Evolutionary conservation across 2,113 vertebrate genomes (phyloP).

Genomic region (Alosa alosa): DNA sequence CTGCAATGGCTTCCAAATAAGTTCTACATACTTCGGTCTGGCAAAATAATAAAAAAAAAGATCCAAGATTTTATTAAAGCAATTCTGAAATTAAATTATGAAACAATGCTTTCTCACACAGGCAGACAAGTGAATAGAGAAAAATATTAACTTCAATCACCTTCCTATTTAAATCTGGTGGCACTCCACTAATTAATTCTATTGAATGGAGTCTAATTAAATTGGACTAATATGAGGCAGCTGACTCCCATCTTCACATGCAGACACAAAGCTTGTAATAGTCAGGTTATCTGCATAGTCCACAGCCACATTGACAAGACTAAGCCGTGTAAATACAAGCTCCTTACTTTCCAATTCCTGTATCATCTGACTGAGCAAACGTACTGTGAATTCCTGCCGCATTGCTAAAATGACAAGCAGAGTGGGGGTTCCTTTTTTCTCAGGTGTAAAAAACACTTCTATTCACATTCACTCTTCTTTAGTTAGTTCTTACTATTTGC

Average conservation of each 20-base stretch:
- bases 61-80: slow-evolving; percentile 56
- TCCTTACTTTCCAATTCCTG: slow-evolving; percentile 40
- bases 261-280: slow-evolving; percentile 56
- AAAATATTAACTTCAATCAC: slow-evolving; percentile 60
- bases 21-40: slow-evolving; percentile 27
- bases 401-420: slow-evolving; percentile 23
- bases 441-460: slow-evolving; percentile 29
- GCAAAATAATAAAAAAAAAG: slow-evolving; percentile 38
- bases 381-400: not conserved
- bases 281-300: slow-evolving; percentile 57
- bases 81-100: slow-evolving; percentile 61
- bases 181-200: slow-evolving; percentile 66
- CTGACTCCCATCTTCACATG: slow-evolving; percentile 51
- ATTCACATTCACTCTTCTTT: not conserved
- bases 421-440: slow-evolving; percentile 35
- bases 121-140: slow-evolving; percentile 30
- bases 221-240: slow-evolving; percentile 65
- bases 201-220: slow-evolving; percentile 70
- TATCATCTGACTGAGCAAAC: slow-evolving; percentile 28
- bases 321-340: slow-evolving; percentile 54
- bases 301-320: slow-evolving; percentile 51
- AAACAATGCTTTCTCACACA: slow-evolving; percentile 61
- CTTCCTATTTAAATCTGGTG: slow-evolving; percentile 59
- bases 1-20: slow-evolving; percentile 45
- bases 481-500: not conserved